These are phyloP conservation scores for Drosophila austrosaltans DNA, from an alignment of 2,888 invertebrate species.

Conservation along the genomic window DNA sequence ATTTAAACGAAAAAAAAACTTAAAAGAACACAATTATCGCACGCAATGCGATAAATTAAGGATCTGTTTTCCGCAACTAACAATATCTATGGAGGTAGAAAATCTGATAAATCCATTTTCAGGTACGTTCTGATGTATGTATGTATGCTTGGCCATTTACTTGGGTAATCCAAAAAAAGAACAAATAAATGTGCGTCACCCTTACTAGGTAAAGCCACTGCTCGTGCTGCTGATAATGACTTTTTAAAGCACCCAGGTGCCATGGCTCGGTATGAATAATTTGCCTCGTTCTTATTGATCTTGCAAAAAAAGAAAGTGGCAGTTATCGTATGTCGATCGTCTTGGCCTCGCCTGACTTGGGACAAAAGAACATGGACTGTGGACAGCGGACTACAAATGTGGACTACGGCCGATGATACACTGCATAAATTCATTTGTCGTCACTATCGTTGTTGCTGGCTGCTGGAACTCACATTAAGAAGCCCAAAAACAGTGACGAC, in stretches of 20 bases:
- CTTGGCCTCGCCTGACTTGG: constrained; percentile 3
- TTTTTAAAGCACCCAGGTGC: neutral
- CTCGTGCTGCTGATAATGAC: neutral
- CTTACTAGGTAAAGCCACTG: neutral
- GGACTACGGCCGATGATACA: constrained; percentile 11
- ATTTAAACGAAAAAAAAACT: neutral
- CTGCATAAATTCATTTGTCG: constrained; percentile 24
- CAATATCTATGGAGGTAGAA: neutral
- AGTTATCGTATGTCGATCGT: constrained; percentile 7
- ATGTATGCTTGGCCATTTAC: neutral
- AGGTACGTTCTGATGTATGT: neutral
- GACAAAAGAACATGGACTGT: constrained; percentile 35
- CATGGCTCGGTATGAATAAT: neutral
- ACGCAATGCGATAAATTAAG: neutral
- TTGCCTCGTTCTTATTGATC: neutral
- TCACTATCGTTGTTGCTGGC: constrained; percentile 24
- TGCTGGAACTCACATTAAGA: constrained; percentile 65
- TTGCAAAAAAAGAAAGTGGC: neutral
- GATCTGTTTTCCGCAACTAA: neutral
- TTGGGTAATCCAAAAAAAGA: neutral
- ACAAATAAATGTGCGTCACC: neutral
- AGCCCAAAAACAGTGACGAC: constrained; percentile 8
- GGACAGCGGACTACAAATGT: constrained; percentile 33
- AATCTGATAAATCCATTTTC: neutral
- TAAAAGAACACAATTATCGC: neutral